These are phyloP conservation scores for Sebastes vulpes DNA, from an alignment of 2,797 vertebrate species.

Conservation along the genomic window DNA sequence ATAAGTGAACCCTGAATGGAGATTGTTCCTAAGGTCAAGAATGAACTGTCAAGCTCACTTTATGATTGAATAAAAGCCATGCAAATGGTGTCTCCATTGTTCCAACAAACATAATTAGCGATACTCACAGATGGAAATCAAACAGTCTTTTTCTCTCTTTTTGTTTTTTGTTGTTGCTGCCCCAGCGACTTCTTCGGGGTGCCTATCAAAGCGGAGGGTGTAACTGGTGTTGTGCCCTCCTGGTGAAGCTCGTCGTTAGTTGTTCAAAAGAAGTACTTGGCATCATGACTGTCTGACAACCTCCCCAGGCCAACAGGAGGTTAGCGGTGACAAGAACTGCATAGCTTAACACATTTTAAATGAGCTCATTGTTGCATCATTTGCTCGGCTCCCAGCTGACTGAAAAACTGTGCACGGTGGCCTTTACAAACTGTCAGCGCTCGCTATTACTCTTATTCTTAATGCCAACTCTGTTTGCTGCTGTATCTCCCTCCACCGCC, in stretches of 20 bases:
- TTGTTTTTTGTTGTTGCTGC: background rate
- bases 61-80: background rate
- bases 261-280: background rate
- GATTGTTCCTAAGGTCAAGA: background rate
- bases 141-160: background rate
- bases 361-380: conserved; percentile 5
- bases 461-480: background rate
- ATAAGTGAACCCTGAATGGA: background rate
- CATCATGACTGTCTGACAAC: background rate
- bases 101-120: background rate
- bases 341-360: background rate
- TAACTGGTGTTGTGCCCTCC: background rate
- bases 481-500: background rate
- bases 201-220: no score
- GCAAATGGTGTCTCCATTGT: background rate
- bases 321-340: background rate
- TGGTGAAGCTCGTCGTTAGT: background rate
- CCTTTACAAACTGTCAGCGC: background rate
- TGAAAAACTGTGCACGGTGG: background rate
- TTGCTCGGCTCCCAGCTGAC: background rate
- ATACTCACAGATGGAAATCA: background rate
- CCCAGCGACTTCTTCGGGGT: background rate
- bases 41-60: background rate
- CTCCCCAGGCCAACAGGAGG: background rate
- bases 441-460: background rate